These are phyloP conservation scores for Tragelaphus imberbis DNA, from an alignment of 2,113 vertebrate species.

Conservation along the genomic window DNA sequence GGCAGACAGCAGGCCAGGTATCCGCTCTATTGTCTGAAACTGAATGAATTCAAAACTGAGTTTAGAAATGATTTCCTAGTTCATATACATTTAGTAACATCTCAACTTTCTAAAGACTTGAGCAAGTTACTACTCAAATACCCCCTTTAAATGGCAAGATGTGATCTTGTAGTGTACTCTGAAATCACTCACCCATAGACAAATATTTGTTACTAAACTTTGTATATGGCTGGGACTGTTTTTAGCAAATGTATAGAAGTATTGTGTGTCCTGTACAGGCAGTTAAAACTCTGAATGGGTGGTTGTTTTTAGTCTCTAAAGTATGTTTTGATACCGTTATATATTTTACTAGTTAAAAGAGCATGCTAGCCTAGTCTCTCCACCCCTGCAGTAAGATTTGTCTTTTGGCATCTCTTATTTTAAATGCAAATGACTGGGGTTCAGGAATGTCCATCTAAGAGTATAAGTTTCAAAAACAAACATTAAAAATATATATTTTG, in stretches of 20 bases:
- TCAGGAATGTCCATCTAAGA: constrained; percentile 44
- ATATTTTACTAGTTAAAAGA: constrained; percentile 16
- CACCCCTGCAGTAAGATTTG: not conserved
- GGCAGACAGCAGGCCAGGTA: not conserved
- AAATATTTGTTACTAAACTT: constrained; percentile 32
- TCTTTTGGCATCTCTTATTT: not conserved
- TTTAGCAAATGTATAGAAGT: not conserved
- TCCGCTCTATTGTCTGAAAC: constrained; percentile 38
- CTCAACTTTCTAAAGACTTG: constrained; percentile 54
- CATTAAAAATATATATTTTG: not conserved
- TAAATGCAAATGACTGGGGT: constrained; percentile 47
- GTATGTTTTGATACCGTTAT: not conserved
- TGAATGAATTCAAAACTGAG: constrained; percentile 46
- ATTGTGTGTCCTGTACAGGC: not conserved
- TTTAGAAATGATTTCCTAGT: constrained; percentile 14
- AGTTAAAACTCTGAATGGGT: not conserved
- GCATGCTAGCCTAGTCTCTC: not conserved
- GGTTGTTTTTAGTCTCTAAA: constrained; percentile 7
- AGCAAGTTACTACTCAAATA: constrained; percentile 10
- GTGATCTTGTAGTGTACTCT: not conserved
- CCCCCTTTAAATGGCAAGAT: constrained; percentile 53
- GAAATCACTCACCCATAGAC: not conserved
- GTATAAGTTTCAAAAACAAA: constrained; percentile 29
- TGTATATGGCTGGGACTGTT: not conserved
- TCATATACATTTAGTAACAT: constrained; percentile 56